phyloP scores from a whole-genome alignment of 2,113 vertebrate genomes.

The Amia ocellicauda region DNA sequence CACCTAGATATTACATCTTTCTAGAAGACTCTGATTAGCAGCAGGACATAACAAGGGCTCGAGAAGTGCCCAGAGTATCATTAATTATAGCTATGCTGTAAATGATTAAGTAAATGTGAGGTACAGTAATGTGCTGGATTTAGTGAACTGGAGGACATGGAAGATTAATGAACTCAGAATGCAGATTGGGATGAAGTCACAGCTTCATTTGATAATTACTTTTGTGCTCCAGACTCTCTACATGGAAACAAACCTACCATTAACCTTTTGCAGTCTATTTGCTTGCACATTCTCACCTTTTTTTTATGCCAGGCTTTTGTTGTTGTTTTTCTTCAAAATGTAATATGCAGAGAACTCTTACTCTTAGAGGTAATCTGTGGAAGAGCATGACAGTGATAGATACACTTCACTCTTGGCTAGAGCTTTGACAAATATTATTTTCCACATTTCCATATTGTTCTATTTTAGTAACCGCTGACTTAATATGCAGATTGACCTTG shows the following conservation, averaged over 20 bases:
- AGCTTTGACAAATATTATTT: too few species aligned
- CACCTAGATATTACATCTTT: too few species aligned
- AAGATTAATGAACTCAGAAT: conserved; percentile 74
- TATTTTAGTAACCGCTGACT: too few species aligned
- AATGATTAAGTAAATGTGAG: conserved; percentile 78
- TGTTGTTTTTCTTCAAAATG: neutral
- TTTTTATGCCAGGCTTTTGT: neutral
- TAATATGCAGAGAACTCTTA: too few species aligned
- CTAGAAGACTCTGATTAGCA: conserved; percentile 57
- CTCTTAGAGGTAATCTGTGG: too few species aligned
- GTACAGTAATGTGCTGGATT: conserved; percentile 75
- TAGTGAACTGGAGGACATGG: conserved; percentile 77
- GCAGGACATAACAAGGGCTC: conserved; percentile 64
- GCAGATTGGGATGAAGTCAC: conserved; percentile 70
- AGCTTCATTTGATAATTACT: conserved; percentile 75
- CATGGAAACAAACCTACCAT: neutral
- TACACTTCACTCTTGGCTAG: too few species aligned
- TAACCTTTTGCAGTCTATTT: neutral
- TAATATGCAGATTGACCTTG: too few species aligned
- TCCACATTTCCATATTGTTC: too few species aligned
- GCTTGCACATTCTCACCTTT: neutral
- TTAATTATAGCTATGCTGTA: conserved; percentile 70
- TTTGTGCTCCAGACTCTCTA: conserved; percentile 26
- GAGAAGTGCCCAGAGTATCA: conserved; percentile 65
- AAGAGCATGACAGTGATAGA: too few species aligned